These are phyloP conservation scores for Eremobia ochroleuca DNA, from an alignment of 2,888 invertebrate genomes.

Conservation along the genomic window DNA sequence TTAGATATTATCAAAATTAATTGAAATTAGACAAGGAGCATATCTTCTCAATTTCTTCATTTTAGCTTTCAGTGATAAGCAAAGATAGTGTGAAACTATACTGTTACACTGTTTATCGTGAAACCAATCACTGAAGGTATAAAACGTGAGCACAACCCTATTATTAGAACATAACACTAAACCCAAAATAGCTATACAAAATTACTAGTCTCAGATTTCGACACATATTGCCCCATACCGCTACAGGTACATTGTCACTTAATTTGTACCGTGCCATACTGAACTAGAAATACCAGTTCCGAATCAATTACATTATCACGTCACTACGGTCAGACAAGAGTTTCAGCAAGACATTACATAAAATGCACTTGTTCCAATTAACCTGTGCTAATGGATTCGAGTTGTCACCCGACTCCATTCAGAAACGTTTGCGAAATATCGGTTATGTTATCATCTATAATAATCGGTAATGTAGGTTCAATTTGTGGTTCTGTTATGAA, in stretches of 20 bases:
- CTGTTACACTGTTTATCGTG: constrained; percentile 1
- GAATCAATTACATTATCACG: constrained; percentile 60
- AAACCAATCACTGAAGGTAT: not conserved
- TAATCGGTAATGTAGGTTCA: constrained; percentile 32
- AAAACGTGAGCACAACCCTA: constrained; percentile 27
- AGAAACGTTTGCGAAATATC: constrained; percentile 63
- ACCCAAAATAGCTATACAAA: constrained; percentile 42
- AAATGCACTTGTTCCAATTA: constrained; percentile 75
- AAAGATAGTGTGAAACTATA: not conserved
- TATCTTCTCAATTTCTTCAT: constrained; percentile 1
- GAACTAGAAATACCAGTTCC: constrained; percentile 63
- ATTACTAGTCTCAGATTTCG: constrained; percentile 47
- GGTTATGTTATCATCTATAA: constrained; percentile 47
- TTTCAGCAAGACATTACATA: constrained; percentile 67
- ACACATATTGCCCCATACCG: constrained; percentile 57
- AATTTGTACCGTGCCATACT: constrained; percentile 59
- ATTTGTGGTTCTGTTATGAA: constrained; percentile 43
- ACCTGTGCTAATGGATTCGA: constrained; percentile 60
- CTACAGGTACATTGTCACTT: constrained; percentile 62
- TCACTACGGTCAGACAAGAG: constrained; percentile 45
- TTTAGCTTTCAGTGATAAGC: not conserved
- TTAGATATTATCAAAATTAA: not conserved
- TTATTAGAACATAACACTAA: constrained; percentile 25
- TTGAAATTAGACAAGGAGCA: not conserved
- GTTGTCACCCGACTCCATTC: constrained; percentile 69